Percentiles rank a stretch among this genome's conserved stretches.
These are phyloP conservation scores for Meiosimyza decipiens DNA, from an alignment of 2,888 invertebrate species.

Conservation along the genomic window DNA sequence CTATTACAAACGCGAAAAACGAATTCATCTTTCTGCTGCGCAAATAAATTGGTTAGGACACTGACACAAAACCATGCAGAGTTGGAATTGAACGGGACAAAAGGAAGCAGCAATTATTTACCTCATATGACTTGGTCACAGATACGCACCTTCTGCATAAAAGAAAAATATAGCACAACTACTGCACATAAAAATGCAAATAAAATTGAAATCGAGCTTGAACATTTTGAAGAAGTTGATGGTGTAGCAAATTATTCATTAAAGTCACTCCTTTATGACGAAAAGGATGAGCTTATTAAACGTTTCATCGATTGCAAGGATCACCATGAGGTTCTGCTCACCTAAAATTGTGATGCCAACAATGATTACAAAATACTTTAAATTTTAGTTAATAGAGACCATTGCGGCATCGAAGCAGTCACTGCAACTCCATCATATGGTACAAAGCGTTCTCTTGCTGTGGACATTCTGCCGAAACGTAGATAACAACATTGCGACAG, in stretches of 20 bases:
- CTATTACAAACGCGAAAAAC: too few species aligned
- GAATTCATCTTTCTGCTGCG: too few species aligned
- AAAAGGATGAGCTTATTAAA: conserved; percentile 39
- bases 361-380: too few species aligned
- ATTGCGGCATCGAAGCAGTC: conserved; percentile 25
- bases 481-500: not conserved
- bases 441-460: conserved; percentile 51
- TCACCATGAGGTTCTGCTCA: conserved; percentile 35
- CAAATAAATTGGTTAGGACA: too few species aligned
- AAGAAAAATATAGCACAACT: not conserved
- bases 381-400: conserved; percentile 43
- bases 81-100: not conserved
- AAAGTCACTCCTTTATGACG: conserved; percentile 38
- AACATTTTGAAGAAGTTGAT: conserved; percentile 22
- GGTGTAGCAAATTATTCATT: conserved; percentile 29
- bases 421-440: conserved; percentile 46
- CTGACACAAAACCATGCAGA: not conserved
- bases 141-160: conserved; percentile 7
- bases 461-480: conserved; percentile 49
- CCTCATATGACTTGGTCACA: not conserved
- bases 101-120: not conserved
- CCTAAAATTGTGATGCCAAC: not conserved
- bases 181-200: conserved; percentile 11
- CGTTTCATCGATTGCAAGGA: conserved; percentile 34
- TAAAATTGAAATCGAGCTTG: conserved; percentile 1